Percentiles rank a stretch among this genome's conserved stretches.
Evolutionary conservation across 2,113 vertebrate genomes (phyloP).

Genomic region (Probosciger aterrimus): DNA sequence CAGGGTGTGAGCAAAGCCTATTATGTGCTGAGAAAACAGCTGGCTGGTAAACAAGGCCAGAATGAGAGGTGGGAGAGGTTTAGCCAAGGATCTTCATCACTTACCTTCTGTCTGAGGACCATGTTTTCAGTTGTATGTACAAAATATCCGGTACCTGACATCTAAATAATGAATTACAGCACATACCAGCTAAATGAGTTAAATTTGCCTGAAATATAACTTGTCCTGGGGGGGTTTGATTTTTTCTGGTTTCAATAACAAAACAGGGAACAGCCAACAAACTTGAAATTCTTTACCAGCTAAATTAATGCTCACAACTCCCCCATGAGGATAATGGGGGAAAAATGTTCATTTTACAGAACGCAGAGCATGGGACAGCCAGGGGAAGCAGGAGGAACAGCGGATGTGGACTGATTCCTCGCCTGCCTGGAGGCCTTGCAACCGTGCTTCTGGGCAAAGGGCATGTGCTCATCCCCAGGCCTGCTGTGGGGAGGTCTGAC

Average conservation of each 20-base stretch:
- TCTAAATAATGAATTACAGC: neutral
- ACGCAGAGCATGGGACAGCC: neutral
- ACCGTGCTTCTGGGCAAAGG: neutral
- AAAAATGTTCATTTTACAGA: neutral
- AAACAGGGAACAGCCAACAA: neutral
- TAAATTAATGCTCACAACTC: neutral
- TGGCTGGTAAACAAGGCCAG: neutral
- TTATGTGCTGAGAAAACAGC: neutral
- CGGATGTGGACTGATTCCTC: neutral
- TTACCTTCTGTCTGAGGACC: neutral
- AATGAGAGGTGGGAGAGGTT: neutral
- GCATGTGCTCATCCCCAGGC: neutral
- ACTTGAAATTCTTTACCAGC: neutral
- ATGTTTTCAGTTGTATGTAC: neutral
- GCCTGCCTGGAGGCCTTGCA: neutral
- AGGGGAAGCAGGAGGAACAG: neutral
- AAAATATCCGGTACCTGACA: neutral
- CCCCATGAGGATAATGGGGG: constrained; percentile 14
- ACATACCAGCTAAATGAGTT: neutral
- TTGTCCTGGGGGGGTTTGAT: neutral
- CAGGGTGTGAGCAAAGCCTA: neutral
- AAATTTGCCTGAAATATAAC: neutral
- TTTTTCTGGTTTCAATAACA: neutral
- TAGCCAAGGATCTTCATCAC: neutral
- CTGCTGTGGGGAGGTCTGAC: neutral